Percentiles rank a stretch among this genome's conserved stretches.
These are phyloP conservation scores for Helogale parvula DNA, from an alignment of 2,113 vertebrate genomes.

Conservation along the genomic window DNA sequence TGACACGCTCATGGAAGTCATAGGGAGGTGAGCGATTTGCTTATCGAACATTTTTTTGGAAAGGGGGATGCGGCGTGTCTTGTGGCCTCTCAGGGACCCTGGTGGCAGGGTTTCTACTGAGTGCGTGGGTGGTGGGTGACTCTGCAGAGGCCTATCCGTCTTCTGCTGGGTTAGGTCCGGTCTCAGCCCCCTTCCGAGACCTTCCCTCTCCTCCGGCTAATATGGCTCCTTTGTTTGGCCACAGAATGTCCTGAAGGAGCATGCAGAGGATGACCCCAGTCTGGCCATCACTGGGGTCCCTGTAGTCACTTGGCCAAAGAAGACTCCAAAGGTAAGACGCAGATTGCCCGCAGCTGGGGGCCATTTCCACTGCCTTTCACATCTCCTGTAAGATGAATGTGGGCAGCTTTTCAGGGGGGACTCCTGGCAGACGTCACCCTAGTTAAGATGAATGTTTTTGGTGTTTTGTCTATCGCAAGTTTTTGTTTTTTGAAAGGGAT, in stretches of 20 bases:
- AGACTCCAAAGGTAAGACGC: slow-evolving; percentile 90
- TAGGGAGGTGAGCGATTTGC: not conserved
- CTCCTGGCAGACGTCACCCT: not conserved
- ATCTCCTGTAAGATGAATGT: not conserved
- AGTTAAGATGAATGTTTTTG: not conserved
- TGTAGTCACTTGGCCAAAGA: slow-evolving; percentile 95
- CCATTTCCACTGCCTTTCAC: not conserved
- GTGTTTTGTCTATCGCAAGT: not conserved
- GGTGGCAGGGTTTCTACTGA: not conserved
- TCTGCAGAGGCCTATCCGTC: too few relatives aligned
- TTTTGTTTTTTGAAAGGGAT: not conserved
- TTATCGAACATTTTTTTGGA: not conserved
- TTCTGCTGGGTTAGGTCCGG: not conserved
- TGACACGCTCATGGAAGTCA: not conserved
- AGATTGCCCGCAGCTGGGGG: accelerated
- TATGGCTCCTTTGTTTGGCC: slow-evolving; percentile 75
- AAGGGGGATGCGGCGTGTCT: not conserved
- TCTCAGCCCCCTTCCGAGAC: not conserved
- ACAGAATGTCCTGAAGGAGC: slow-evolving; percentile 95
- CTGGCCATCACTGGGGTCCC: slow-evolving; percentile 95
- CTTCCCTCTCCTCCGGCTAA: slow-evolving; percentile 62
- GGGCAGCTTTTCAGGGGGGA: not conserved
- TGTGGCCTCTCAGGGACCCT: not conserved
- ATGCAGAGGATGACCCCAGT: slow-evolving; percentile 93
- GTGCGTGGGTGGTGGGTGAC: not conserved